Percentiles rank a stretch among this genome's conserved stretches.
These are phyloP conservation scores for Microctonus aethiopoides DNA, from an alignment of 2,888 invertebrate genomes.

Conservation along the genomic window DNA sequence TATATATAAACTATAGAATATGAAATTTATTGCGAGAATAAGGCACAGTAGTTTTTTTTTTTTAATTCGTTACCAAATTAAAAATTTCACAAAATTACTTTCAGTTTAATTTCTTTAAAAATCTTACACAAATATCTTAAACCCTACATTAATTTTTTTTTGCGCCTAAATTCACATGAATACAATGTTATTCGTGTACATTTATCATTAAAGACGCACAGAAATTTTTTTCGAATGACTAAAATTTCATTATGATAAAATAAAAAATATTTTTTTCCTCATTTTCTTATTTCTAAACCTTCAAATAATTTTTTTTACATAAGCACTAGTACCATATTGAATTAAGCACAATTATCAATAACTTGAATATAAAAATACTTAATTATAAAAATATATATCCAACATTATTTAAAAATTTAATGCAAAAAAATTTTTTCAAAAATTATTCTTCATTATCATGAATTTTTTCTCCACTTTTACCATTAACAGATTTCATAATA, in stretches of 20 bases:
- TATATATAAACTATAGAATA: too few relatives aligned
- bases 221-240: too few relatives aligned
- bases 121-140: not conserved
- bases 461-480: conserved; percentile 35
- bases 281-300: not conserved
- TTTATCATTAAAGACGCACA: too few relatives aligned
- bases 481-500: conserved; percentile 49
- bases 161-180: too few relatives aligned
- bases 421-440: conserved; percentile 20
- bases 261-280: too few relatives aligned
- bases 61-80: too few relatives aligned
- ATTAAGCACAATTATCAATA: not conserved
- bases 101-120: not conserved
- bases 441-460: conserved; percentile 47
- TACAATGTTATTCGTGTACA: too few relatives aligned
- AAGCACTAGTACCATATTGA: not conserved
- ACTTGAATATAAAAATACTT: not conserved
- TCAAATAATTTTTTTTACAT: not conserved
- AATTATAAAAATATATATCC: not conserved
- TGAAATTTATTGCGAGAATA: too few relatives aligned
- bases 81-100: too few relatives aligned
- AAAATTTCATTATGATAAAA: too few relatives aligned
- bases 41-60: too few relatives aligned
- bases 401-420: not conserved
- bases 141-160: not conserved